Evolutionary conservation across 2,888 invertebrate species (phyloP).

Genomic region (Oligia latruncula): DNA sequence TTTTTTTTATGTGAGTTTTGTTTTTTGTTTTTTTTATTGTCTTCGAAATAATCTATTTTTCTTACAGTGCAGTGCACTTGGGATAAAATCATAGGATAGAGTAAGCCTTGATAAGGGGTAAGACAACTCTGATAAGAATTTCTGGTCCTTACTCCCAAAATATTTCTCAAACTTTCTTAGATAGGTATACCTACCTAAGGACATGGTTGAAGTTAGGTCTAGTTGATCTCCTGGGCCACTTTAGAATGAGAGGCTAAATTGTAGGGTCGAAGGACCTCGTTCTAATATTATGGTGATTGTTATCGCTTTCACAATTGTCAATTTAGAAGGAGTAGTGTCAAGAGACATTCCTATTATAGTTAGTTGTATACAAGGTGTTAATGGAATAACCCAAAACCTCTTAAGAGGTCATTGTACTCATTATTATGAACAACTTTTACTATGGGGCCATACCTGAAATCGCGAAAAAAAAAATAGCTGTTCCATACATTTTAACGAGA

Average conservation of each 20-base stretch:
- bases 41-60: neutral
- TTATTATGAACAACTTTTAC: too few species aligned
- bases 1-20: too few species aligned
- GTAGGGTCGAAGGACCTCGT: constrained; percentile 18
- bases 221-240: constrained; percentile 22
- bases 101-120: neutral
- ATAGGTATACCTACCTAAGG: constrained; percentile 10
- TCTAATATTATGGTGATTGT: constrained; percentile 34
- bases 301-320: constrained; percentile 42
- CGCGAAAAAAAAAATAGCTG: too few species aligned
- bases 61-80: neutral
- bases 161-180: constrained; percentile 38
- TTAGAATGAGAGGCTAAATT: constrained; percentile 34
- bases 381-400: too few species aligned
- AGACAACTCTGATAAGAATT: constrained; percentile 17
- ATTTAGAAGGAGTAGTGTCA: constrained; percentile 20
- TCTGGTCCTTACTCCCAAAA: constrained; percentile 6
- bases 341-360: neutral
- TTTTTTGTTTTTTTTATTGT: too few species aligned
- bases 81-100: too few species aligned
- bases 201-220: constrained; percentile 28
- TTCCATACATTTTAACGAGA: too few species aligned
- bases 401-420: too few species aligned
- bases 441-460: too few species aligned
- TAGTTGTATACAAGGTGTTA: neutral